Base-by-base conservation (phyloP, 2,797 vertebrate species). In the Lagodon rhomboides region DNA sequence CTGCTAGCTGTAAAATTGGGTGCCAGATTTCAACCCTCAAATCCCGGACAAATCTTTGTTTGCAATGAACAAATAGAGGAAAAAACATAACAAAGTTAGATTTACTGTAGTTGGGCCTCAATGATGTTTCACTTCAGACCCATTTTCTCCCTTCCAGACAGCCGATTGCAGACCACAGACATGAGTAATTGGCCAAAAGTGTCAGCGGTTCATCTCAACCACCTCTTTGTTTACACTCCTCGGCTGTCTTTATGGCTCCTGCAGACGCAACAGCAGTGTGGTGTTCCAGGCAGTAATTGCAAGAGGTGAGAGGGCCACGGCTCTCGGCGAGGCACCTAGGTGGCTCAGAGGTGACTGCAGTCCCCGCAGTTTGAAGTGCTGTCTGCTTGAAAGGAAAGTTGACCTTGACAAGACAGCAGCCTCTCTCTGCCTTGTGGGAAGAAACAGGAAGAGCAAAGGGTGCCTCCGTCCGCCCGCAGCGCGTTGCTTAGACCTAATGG, bases 171-270 rank as follows among this genome's bases (percentile, higher is more conserved):
- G 83, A 85, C 74, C 74, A 83, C 89, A 90, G 85, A 93, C 85
- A 84, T 83, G 79, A 86, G 89, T 92, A 94, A 92, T 91, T 92
- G 86, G 86, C 84, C 88, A 73, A 79, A 93, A 86, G 86, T 91
- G 92, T 94, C 92, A 91, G 85, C 81, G 77, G 70, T 84, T 83
- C 86, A 80, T 91, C 86, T 83, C 79, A 89, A 87, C 79, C 73
- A 70, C 54, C 67, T 87, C 80, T 89, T 85, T 87, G 81, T 93
- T 90, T 91, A 87, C 80, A 74, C 71, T 72, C 64, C 77, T 73
- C 78, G 82, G 62, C 84, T 85, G 73, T 69, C 78, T 82, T 89
- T 79, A 83, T 79, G 76, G 83, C 82, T 85, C 27, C 85, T 75
- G 55, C 78, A 89, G 79, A 86, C 80, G 62, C 82, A 85, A 78